Base-by-base conservation (phyloP, 2,113 vertebrate species). In the Philantomba maxwellii region DNA sequence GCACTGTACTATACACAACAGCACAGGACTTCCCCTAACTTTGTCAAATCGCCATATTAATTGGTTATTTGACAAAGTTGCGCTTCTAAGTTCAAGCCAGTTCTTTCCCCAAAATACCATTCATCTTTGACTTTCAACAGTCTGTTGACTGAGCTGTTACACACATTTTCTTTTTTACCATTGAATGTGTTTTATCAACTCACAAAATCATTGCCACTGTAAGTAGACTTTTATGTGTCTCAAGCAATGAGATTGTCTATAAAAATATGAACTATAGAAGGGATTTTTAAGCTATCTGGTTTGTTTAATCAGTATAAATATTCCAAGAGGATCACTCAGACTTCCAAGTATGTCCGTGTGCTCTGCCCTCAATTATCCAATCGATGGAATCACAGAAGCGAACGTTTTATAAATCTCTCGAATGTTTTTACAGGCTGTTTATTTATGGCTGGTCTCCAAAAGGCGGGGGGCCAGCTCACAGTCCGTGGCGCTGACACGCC, bases 401-500 rank as follows among this genome's bases (percentile, higher is more conserved):
- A 36, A 55, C 1, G 5, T 51, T 33, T 89, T 86, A 94, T 94
- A 33, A 14, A 19, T 30, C 12, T 80, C 51, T 51, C 39, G 0
- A 95, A 64, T 36, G 93, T 73, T 33, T 39, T 39, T 51, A 45
- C 45, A 3, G 16, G 45, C 49, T n/a, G 57, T 51, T 51, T 86
- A 17, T 36, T 53, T 26, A 53, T 33, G 10, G 53, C 51, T 66
- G 7, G 21, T 57, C 64, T 70, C 57, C 66, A 30, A 2, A 8
- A 0, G 2, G 21, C 2, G 10, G 36, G 51, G 49, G 26, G 4
- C 39, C 6, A 5, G 15, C 21, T 36, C 2, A 2, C 36, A 39
- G 28, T 11, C 4, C 1, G 1, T 9, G 7, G 9, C 1, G 3
- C 17, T 5, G 77, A 19, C 3, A 9, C 1, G 2, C 0, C 30